Evolutionary conservation across 2,888 invertebrate species (phyloP).

Genomic region (Chloroclystis v-ata): DNA sequence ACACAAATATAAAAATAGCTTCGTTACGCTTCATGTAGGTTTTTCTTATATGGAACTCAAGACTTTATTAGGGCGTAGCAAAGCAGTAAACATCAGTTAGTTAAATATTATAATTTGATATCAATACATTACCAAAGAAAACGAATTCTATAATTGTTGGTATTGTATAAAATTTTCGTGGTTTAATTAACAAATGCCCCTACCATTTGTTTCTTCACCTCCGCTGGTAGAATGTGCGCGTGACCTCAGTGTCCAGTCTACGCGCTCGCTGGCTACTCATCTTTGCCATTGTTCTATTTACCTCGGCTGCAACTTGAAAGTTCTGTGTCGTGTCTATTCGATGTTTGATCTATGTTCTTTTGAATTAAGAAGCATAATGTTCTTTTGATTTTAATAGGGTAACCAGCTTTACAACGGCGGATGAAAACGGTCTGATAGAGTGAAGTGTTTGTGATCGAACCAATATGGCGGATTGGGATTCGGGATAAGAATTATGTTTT

Average conservation of each 20-base stretch:
- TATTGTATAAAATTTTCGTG: conserved; percentile 16
- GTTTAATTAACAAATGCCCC: conserved; percentile 31
- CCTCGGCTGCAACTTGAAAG: conserved; percentile 34
- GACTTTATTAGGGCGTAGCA: no score
- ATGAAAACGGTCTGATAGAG: conserved; percentile 33
- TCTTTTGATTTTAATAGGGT: conserved; percentile 36
- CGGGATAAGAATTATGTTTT: conserved; percentile 71
- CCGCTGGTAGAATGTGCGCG: conserved; percentile 30
- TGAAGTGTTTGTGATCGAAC: conserved; percentile 49
- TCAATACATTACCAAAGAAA: not conserved
- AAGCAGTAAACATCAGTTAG: no score
- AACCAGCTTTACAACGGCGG: conserved; percentile 25
- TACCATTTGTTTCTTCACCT: conserved; percentile 35
- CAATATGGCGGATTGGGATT: conserved; percentile 70
- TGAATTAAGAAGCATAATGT: conserved; percentile 18
- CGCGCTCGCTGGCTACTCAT: conserved; percentile 41
- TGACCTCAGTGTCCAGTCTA: conserved; percentile 41
- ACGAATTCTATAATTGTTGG: conserved; percentile 4
- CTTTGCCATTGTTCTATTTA: conserved; percentile 46
- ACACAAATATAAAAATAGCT: not conserved
- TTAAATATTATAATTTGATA: no score
- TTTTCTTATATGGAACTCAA: conserved; percentile 10
- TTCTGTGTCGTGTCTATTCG: conserved; percentile 38
- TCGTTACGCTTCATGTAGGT: conserved; percentile 17
- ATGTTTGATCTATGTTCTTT: conserved; percentile 13